phyloP scores from a whole-genome alignment of 2,113 vertebrate genomes.

The Melierax canorus region DNA sequence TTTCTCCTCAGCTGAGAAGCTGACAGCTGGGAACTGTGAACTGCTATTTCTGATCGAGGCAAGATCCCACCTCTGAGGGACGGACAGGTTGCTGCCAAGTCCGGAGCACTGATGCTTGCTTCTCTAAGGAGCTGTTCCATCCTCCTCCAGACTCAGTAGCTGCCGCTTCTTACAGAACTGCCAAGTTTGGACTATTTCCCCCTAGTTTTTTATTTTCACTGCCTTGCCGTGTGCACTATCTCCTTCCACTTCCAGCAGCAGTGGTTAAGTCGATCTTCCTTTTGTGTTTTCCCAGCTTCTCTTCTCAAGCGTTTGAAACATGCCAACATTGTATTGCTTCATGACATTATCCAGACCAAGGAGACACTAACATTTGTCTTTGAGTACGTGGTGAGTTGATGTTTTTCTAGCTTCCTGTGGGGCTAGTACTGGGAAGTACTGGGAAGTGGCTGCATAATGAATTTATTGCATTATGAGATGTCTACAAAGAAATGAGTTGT shows the following conservation, averaged over 20 bases:
- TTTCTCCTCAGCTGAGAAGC: background rate
- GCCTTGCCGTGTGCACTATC: background rate
- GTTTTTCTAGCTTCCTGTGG: constrained; percentile 18
- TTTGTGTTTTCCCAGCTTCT: constrained; percentile 74
- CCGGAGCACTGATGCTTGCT: background rate
- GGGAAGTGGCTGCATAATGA: background rate
- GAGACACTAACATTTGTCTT: constrained; percentile 90
- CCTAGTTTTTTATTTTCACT: background rate
- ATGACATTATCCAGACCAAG: constrained; percentile 88
- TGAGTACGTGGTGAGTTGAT: constrained; percentile 86
- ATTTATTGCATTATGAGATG: constrained; percentile 48
- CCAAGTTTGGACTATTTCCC: background rate
- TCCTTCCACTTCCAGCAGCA: background rate
- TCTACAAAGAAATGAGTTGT: background rate
- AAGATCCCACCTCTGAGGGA: background rate
- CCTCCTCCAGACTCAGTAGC: background rate
- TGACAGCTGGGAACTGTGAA: background rate
- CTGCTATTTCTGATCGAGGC: background rate
- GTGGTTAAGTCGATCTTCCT: background rate
- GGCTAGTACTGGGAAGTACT: background rate
- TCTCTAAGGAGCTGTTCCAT: background rate
- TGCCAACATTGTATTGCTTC: constrained; percentile 87
- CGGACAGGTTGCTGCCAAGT: background rate
- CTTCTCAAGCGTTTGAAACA: constrained; percentile 90
- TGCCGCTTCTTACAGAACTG: background rate